These are phyloP conservation scores for Aphodius granarius DNA, from an alignment of 2,888 invertebrate genomes.

Conservation along the genomic window DNA sequence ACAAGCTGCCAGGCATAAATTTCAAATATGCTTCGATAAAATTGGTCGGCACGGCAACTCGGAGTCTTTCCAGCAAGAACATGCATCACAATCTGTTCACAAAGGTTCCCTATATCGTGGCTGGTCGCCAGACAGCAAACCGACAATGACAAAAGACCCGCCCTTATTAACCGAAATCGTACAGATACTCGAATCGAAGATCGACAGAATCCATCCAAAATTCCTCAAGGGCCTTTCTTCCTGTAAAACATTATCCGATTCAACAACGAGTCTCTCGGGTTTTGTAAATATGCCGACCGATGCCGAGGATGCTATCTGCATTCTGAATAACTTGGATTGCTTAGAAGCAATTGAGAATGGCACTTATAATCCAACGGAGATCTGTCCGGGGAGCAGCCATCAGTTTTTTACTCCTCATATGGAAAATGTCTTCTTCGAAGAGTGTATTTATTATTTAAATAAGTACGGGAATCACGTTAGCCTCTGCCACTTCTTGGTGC, in stretches of 20 bases:
- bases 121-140: constrained; percentile 47
- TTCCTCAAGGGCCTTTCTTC: constrained; percentile 55
- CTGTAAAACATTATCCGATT: constrained; percentile 35
- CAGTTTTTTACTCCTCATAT: constrained; percentile 14
- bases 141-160: constrained; percentile 64
- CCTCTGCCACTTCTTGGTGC: constrained; percentile 75
- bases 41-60: constrained; percentile 47
- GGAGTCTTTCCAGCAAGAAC: constrained; percentile 35
- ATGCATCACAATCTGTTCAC: constrained; percentile 23
- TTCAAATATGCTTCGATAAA: constrained; percentile 61
- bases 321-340: constrained; percentile 54
- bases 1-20: constrained; percentile 75
- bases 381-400: constrained; percentile 3
- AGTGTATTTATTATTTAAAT: constrained; percentile 79
- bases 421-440: constrained; percentile 56
- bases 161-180: constrained; percentile 72
- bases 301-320: constrained; percentile 55
- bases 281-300: constrained; percentile 28
- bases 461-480: constrained; percentile 78
- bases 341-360: constrained; percentile 52
- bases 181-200: constrained; percentile 66
- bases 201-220: constrained; percentile 58
- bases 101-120: constrained; percentile 51
- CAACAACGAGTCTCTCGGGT: constrained; percentile 40
- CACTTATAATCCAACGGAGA: constrained; percentile 40